A percentile compares a stretch with the other conserved stretches of the same genome.
phyloP scores from a whole-genome alignment of 2,113 vertebrate genomes.

The Hyaena hyaena region DNA sequence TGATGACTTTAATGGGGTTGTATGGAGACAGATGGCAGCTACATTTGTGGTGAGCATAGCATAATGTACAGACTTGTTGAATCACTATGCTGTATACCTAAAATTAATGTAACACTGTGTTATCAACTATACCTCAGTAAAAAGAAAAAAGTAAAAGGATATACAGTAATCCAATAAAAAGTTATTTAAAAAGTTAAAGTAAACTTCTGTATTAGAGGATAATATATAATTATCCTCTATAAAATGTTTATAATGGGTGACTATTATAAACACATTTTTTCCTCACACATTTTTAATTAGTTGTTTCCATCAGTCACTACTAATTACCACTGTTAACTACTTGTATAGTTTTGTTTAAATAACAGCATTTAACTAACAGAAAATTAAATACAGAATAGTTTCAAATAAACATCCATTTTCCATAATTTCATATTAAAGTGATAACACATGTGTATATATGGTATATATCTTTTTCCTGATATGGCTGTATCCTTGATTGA shows the following conservation, averaged over 20 bases:
- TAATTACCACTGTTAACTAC: not conserved
- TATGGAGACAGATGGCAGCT: not conserved
- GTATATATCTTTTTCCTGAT: not conserved
- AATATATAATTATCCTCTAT: not conserved
- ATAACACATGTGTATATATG: not conserved
- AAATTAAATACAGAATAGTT: not conserved
- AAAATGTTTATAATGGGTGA: not conserved
- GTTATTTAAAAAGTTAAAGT: not conserved
- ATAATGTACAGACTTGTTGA: not conserved
- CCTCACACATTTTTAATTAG: not conserved
- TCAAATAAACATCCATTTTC: constrained; percentile 1
- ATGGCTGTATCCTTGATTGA: not conserved
- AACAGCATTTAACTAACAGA: not conserved
- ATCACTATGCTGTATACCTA: not conserved
- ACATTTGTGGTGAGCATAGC: not conserved
- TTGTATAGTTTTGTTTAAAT: not conserved
- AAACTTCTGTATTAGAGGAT: not conserved
- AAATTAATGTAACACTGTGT: not conserved
- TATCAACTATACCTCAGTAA: not conserved
- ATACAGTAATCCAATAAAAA: not conserved
- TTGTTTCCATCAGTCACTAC: not conserved
- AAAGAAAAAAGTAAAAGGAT: not conserved
- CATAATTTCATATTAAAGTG: not conserved
- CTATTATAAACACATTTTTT: not conserved
- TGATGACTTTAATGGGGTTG: not conserved